Evolutionary conservation across 37 sponge, comb jelly and placozoan genomes (phyloP), one percentile per base, ranked within the genome.

Genomic region (Ephydatia muelleri): DNA sequence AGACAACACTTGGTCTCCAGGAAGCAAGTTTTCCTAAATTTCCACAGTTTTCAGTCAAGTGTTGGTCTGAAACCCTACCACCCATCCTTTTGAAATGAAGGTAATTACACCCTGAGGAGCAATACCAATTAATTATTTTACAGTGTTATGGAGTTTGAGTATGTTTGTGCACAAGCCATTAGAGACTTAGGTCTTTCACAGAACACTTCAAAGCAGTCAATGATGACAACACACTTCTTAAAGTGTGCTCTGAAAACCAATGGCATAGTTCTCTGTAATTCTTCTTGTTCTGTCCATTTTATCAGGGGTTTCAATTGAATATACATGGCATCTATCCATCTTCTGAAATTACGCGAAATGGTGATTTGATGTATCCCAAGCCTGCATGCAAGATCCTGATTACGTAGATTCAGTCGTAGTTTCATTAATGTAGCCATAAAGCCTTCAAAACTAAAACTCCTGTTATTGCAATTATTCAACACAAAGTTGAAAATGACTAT

Each of bases 151-250:
- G 38, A 90, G 21, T 84, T 72, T 37, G 91, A 90, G 71, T 72
- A 88, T 23, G 89, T 87, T 78, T 29, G 85, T 0, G 92, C 88
- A 64, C 89, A 2, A 2, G 92, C 88, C 14, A 79, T 64, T 38
- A 92, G 75, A 72, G 65, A 80, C 23, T 81, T 35, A 33, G 93
- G 86, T 33, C 83, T 38, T 31, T 91, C 84, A 16, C 26, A 23
- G 27, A 87, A 87, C 4, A 91, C 76, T 39, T 91, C 92, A 73
- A 87, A 83, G 65, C 91, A 91, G 43, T 91, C 92, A 65, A 89
- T 91, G 23, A 91, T 83, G 0, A 38, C 33, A 3, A 88, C 89
- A 73, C 92, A 88, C 0, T 68, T 30, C 38, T 9, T 39, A 33
- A 82, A 85, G 37, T 79, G 3, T 72, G 67, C 79, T 76, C 72